A percentile compares a stretch with the other conserved stretches of the same genome.
phyloP scores from a whole-genome alignment of 2,113 vertebrate genomes.

The Piprites chloris region DNA sequence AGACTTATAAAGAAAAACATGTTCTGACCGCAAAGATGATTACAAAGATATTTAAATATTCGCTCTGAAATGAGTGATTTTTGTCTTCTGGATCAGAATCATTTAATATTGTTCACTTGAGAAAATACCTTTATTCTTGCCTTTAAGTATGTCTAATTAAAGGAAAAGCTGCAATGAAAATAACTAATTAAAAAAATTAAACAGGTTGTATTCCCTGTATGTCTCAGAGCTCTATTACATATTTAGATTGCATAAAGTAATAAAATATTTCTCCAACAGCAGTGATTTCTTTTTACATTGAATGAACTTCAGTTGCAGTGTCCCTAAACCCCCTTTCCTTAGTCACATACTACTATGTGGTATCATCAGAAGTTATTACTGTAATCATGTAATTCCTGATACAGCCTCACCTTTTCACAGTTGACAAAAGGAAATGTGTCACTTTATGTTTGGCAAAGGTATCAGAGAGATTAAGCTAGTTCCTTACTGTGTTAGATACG shows the following conservation, averaged over 20 bases:
- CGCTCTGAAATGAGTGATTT: neutral
- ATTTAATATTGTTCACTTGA: neutral
- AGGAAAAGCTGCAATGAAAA: neutral
- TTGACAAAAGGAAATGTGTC: neutral
- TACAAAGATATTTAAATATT: neutral
- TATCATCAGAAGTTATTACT: neutral
- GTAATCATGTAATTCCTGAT: neutral
- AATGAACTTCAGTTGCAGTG: neutral
- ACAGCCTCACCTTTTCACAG: neutral
- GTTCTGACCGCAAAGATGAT: neutral
- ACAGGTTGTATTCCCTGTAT: neutral
- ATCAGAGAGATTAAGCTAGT: neutral
- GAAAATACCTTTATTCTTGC: neutral
- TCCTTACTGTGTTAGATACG: slow-evolving; percentile 82
- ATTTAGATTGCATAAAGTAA: neutral
- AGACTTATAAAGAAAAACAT: neutral
- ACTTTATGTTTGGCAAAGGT: neutral
- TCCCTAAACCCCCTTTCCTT: neutral
- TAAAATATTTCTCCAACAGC: neutral
- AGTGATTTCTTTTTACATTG: neutral
- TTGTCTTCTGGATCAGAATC: neutral
- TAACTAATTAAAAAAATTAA: neutral
- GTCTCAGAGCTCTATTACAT: neutral
- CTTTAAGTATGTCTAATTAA: neutral
- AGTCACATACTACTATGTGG: neutral